phyloP scores from a whole-genome alignment of 2,888 invertebrate species.

The Dascillus cervinus region DNA sequence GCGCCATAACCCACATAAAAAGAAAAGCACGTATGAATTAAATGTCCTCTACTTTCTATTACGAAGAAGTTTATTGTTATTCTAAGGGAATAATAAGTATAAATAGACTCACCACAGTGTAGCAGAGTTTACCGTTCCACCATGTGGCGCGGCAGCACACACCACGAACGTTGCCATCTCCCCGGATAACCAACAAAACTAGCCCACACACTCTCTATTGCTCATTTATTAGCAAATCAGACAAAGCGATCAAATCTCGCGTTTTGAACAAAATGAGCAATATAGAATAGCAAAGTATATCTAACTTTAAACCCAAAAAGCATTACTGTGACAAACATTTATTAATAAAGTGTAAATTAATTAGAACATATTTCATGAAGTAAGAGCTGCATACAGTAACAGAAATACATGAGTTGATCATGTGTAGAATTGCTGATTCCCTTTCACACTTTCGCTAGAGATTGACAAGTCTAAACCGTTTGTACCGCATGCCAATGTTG shows the following conservation, averaged over 20 bases:
- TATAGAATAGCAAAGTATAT: constrained; percentile 34
- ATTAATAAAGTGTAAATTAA: constrained; percentile 40
- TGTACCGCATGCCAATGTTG: too few relatives aligned
- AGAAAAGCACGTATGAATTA: constrained; percentile 15
- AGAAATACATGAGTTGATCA: too few relatives aligned
- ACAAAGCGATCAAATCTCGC: background rate
- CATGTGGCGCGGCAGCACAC: constrained; percentile 40
- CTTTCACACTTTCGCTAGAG: constrained; percentile 22
- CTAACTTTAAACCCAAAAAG: constrained; percentile 45
- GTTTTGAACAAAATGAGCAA: constrained; percentile 10
- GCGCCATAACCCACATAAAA: constrained; percentile 25
- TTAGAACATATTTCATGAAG: constrained; percentile 21
- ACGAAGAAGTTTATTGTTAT: constrained; percentile 26
- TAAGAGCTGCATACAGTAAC: constrained; percentile 27
- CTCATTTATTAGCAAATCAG: constrained; percentile 21
- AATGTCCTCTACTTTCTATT: constrained; percentile 20
- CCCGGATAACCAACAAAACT: constrained; percentile 39
- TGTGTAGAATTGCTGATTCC: too few relatives aligned
- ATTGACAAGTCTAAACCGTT: constrained; percentile 13
- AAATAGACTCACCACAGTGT: constrained; percentile 44
- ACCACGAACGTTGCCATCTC: constrained; percentile 41
- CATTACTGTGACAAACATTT: constrained; percentile 45
- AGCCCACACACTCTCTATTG: constrained; percentile 35
- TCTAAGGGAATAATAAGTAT: constrained; percentile 33
- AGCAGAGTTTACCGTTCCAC: constrained; percentile 41